Base-by-base conservation (phyloP, 2,888 invertebrate species). In the Eurytoma californica region DNA sequence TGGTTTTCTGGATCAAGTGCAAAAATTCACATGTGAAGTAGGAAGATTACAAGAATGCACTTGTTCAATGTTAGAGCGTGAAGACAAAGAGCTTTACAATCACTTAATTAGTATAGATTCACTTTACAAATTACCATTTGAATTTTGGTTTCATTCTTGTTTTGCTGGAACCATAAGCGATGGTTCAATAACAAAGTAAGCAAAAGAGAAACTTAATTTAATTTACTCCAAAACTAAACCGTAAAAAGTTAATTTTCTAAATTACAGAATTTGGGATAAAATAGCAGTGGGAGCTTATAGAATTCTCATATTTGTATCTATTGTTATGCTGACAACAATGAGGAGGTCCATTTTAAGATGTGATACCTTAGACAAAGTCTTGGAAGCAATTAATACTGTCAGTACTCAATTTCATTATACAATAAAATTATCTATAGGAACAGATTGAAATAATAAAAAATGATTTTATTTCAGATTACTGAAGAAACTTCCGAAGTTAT, bases 251-350 rank as follows among this genome's bases (percentile, higher is more conserved):
- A 51, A 66, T 66, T 58, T 39, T 57, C 14, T 72, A 60, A 30
- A 65, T 74, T 92, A 85, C 84, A 96, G 96, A 88, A 94, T 97
- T 82, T 97, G 97, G 96, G 97, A 97, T 88, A 97, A 97, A 91
- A 91, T 97, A 51, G 94, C 95, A 86, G 96, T 95, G 58, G 97
- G 97, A 3, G 96, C 96, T 0, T 94, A 94, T 57, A 95, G 95
- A 91, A 95, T 97, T 85, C 91, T 97, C 65, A 93, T 95, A 0
- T 97, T 94, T 89, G 94, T 95, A 3, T 94, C 95, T 63, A 92
- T 96, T 20, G 94, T 95, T 84, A 91, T 95, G 69, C 91, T 96
- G 7, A 94, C 94, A 67, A 95, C 95, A 20, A 90, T 95, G 74
- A 92, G 94, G 80, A 91, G 94, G 84, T 92, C 93, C 82, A 91